Percentiles rank a stretch among this genome's conserved stretches.
These are phyloP conservation scores for Cinara cedri DNA, from an alignment of 2,888 invertebrate species.

Conservation along the genomic window DNA sequence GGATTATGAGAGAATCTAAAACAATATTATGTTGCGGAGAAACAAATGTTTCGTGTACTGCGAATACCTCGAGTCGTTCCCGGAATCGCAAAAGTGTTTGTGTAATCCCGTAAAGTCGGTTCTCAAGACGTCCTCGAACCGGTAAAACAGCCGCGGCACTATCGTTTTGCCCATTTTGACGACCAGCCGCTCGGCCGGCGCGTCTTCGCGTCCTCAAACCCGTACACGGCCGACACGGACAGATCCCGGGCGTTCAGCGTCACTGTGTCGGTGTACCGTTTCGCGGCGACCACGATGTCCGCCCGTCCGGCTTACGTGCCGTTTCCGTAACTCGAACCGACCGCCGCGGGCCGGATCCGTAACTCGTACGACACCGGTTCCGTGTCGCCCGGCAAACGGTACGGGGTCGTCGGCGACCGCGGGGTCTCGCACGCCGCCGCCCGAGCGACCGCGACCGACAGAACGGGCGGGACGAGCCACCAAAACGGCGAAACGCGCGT, in stretches of 20 bases:
- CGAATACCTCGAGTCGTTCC: neutral
- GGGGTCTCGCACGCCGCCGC: neutral
- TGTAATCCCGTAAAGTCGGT: conserved; percentile 57
- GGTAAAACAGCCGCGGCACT: conserved; percentile 9
- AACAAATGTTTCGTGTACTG: too few species aligned
- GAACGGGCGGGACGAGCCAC: too few species aligned
- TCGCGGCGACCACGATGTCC: neutral
- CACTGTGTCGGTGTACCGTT: conserved; percentile 10
- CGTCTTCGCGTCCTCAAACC: neutral
- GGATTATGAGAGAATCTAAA: too few species aligned
- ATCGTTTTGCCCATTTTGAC: neutral
- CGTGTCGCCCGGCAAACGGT: conserved; percentile 33
- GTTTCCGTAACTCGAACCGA: neutral
- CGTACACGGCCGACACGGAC: neutral
- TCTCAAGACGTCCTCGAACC: conserved; percentile 43
- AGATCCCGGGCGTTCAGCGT: conserved; percentile 30
- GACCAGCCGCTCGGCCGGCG: neutral
- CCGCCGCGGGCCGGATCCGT: neutral
- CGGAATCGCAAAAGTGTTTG: conserved; percentile 44
- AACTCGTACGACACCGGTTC: conserved; percentile 38
- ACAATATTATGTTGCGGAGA: too few species aligned
- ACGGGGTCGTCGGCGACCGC: neutral
- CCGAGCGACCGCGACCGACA: neutral
- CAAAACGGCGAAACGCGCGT: neutral
- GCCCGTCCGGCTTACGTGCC: neutral